phyloP scores from a whole-genome alignment of 2,113 vertebrate genomes.

The Numenius arquata region DNA sequence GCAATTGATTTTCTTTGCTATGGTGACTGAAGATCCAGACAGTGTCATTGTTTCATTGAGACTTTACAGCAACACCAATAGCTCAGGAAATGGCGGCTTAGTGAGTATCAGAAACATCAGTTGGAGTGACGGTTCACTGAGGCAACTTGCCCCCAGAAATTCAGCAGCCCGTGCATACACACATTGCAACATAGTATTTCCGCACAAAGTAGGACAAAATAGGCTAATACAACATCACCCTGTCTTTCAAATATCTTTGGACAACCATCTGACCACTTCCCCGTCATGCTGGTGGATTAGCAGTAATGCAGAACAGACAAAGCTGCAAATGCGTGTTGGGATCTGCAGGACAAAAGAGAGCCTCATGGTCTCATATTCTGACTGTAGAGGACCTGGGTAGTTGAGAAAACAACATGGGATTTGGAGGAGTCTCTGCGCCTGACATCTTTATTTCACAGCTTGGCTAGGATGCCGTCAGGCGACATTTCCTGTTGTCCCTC shows the following conservation, averaged over 20 bases:
- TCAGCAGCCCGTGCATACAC: background rate
- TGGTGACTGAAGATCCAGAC: constrained; percentile 51
- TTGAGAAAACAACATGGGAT: background rate
- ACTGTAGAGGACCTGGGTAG: background rate
- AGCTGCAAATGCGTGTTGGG: background rate
- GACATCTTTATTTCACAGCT: background rate
- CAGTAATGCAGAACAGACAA: background rate
- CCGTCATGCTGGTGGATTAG: background rate
- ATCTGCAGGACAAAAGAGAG: background rate
- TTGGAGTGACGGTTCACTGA: background rate
- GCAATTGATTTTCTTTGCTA: constrained; percentile 59
- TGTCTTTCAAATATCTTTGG: background rate
- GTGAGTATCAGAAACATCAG: constrained; percentile 2
- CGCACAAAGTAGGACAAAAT: background rate
- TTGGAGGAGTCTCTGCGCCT: background rate
- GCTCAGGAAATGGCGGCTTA: constrained; percentile 47
- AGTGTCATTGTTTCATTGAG: constrained; percentile 45
- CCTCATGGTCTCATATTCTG: background rate
- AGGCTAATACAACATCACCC: background rate
- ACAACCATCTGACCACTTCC: background rate
- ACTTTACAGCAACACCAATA: constrained; percentile 10
- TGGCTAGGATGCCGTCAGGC: background rate
- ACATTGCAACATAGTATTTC: background rate
- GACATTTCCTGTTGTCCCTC: background rate
- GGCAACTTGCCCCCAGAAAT: background rate